Base-by-base conservation (phyloP, 2,888 invertebrate genomes). In the Malacosoma neustria region DNA sequence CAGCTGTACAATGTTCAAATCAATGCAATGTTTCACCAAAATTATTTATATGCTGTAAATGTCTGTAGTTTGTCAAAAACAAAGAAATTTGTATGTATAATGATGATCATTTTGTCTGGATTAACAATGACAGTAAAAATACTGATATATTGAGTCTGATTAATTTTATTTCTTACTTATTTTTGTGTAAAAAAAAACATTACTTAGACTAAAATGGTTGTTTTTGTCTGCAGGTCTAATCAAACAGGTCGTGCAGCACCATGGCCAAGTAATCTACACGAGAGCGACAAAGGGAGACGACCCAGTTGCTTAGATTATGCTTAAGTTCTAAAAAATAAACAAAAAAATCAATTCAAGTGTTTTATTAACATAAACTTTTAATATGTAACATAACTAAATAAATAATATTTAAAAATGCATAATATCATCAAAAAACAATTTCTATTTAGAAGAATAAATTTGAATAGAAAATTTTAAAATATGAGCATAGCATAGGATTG, bases 231-330 rank as follows among this genome's bases (percentile, higher is more conserved):
- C 86, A 96, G 95, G 97, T 68, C 85, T 97, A 63, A 98, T 99
- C 72, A 96, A 94, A 72, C 96, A 96, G 82, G 97, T 99, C 48
- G 95, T 97, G 42, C 95, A 97, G 77, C 98, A 99, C 81, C 95
- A 95, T 75, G 95, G 97, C 36, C 99, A 99, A 86, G 90, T 97
- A 48, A 98, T 99, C 76, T 99, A 98, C 89, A 99, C 98, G 22
- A 90, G 98, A 72, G 94, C 96, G 40, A 98, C 97, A 32, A 98
- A 98, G 88, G 96, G 93, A 60, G 97, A 97, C 71, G 97, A 96
- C 70, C 91, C 91, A 44, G 90, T 88, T 64, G 91, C 92, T 60
- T 93, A 92, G 41, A 53, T 72, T 66, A 79, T 74, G 70, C 53
- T 65, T 81, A 79, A 81, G 75, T 65, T 67, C 46, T 69, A 74